These are phyloP conservation scores for Metellina segmentata DNA, from an alignment of 2,888 invertebrate genomes.

Conservation along the genomic window DNA sequence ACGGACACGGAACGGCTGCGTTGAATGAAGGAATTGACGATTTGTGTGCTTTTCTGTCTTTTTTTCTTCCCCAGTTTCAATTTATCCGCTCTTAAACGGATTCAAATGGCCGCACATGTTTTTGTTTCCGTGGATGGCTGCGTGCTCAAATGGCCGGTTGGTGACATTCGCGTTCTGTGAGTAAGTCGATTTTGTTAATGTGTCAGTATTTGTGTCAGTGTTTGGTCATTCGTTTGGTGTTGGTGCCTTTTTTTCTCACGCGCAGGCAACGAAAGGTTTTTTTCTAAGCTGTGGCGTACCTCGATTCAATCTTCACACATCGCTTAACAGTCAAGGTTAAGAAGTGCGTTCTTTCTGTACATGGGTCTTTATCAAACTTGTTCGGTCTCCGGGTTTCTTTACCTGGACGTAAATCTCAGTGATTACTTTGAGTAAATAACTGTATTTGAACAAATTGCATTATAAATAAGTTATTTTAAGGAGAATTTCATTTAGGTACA, in stretches of 20 bases:
- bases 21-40: background rate
- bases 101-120: background rate
- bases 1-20: conserved; percentile 6
- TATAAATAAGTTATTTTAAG: too few relatives aligned
- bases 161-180: background rate
- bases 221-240: background rate
- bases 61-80: background rate
- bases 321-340: background rate
- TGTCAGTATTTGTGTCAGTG: background rate
- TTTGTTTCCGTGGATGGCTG: background rate
- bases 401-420: too few relatives aligned
- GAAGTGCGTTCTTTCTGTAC: background rate
- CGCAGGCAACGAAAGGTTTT: background rate
- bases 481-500: too few relatives aligned
- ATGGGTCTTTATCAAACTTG: too few relatives aligned
- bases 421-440: too few relatives aligned
- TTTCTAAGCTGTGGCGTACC: background rate
- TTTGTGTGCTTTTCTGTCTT: background rate
- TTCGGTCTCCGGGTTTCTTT: too few relatives aligned
- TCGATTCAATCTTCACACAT: background rate
- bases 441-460: too few relatives aligned
- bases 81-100: background rate
- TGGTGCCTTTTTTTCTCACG: background rate
- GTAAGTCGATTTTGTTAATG: background rate
- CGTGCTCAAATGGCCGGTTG: background rate